phyloP scores from a whole-genome alignment of 2,888 invertebrate species.

The Polia nebulosa region DNA sequence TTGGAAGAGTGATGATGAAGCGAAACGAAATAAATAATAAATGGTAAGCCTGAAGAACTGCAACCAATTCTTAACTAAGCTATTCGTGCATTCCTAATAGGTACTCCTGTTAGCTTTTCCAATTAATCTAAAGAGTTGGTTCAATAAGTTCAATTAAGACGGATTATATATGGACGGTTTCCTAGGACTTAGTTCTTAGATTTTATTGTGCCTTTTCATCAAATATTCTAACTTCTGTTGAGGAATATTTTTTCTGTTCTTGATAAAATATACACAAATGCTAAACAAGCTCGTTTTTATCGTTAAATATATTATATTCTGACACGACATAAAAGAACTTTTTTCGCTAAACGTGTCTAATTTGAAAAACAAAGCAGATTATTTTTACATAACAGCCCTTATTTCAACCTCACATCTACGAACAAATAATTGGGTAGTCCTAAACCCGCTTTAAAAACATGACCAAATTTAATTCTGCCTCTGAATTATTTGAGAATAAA shows the following conservation, averaged over 20 bases:
- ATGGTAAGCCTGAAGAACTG: background rate
- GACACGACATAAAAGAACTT: background rate
- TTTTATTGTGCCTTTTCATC: slow-evolving; percentile 28
- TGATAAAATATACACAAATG: background rate
- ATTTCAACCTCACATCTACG: slow-evolving; percentile 34
- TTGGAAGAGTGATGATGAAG: too few relatives aligned
- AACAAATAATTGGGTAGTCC: slow-evolving; percentile 66
- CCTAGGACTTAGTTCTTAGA: slow-evolving; percentile 41
- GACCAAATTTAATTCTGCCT: slow-evolving; percentile 72
- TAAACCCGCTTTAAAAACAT: slow-evolving; percentile 67
- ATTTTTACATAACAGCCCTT: slow-evolving; percentile 28
- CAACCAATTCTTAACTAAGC: background rate
- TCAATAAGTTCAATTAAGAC: slow-evolving; percentile 45
- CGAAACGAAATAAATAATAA: background rate
- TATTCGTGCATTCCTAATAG: slow-evolving; percentile 17
- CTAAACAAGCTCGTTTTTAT: slow-evolving; percentile 11
- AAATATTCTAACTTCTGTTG: background rate
- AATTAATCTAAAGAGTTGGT: slow-evolving; percentile 43
- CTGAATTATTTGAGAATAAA: slow-evolving; percentile 83
- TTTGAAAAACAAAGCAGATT: slow-evolving; percentile 26
- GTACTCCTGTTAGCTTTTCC: slow-evolving; percentile 28
- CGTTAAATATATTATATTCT: background rate
- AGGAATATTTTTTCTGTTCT: background rate
- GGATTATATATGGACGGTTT: slow-evolving; percentile 34
- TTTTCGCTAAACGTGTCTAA: background rate